Evolutionary conservation across 37 sponge, comb jelly and placozoan genomes (phyloP), one percentile per base, ranked within the genome.

Genomic region (Sycon ciliatum): DNA sequence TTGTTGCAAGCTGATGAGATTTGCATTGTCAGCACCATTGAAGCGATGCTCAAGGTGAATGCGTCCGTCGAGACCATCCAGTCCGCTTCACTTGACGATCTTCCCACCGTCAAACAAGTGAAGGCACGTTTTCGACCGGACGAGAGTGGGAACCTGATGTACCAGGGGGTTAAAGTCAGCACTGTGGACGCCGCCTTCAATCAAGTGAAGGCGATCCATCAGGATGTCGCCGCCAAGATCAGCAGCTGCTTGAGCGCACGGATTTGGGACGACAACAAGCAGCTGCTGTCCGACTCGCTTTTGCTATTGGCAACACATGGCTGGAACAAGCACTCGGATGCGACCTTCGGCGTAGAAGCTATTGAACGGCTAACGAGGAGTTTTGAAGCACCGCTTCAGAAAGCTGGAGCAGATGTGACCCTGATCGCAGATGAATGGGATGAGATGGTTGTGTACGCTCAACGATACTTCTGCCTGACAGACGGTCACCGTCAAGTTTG

Each of bases 301-400:
- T 77, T 42, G 11, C 24, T 87, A 60, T 38, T 87, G 27, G 83
- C 80, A 28, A 87, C 87, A 30, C 46, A 87, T 66, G 87, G 83
- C 13, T 86, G 87, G 87, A 73, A 86, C 36, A 36, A 37, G 37
- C 53, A 57, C 38, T 75, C 73, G 6, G 30, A 20, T 24, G 23
- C 66, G 31, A 36, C 71, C 2, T 86, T 78, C 73, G 87, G 52
- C 16, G 5, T 78, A 38, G 68, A 52, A 40, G 71, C 82, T 46
- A 32, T 86, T 7, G 63, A 78, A 4, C n/a, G 0, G 38, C 36
- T 86, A 9, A 36, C 56, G 33, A 11, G 18, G 28, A 23, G 77
- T 49, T 79, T 75, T 66, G 16, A 2, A 6, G 49, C 75, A 22
- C 83, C 80, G 6, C 57, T 79, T 35, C 63, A 82, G 34, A 67